These are phyloP conservation scores for Polyommatus icarus DNA, from an alignment of 2,888 invertebrate species.

Conservation along the genomic window DNA sequence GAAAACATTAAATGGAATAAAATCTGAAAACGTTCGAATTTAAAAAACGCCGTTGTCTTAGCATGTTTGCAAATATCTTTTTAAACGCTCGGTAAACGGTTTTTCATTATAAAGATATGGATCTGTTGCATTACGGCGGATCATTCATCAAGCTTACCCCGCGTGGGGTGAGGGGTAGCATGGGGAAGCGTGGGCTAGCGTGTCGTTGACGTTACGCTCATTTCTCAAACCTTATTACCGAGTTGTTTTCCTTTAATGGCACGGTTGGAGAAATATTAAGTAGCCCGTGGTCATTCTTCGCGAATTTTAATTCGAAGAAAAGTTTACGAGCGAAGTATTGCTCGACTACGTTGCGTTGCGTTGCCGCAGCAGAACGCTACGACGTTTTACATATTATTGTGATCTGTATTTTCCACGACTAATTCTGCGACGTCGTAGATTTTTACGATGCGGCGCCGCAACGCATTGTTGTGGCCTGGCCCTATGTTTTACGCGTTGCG, in stretches of 20 bases:
- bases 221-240: conserved; percentile 73
- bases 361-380: too few species aligned
- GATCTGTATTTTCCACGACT: too few species aligned
- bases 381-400: too few species aligned
- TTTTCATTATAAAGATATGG: conserved; percentile 46
- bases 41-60: conserved; percentile 6
- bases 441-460: too few species aligned
- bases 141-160: conserved; percentile 64
- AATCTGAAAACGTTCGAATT: not conserved
- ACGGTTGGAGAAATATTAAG: conserved; percentile 32
- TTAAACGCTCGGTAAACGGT: conserved; percentile 36
- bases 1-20: not conserved
- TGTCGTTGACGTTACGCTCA: conserved; percentile 69
- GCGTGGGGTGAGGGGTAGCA: conserved; percentile 1
- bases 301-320: not conserved
- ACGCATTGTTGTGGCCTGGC: too few species aligned
- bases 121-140: conserved; percentile 59
- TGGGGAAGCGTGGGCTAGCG: conserved; percentile 47
- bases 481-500: too few species aligned
- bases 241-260: conserved; percentile 49
- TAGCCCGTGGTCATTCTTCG: conserved; percentile 2
- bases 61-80: conserved; percentile 18
- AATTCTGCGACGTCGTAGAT: too few species aligned
- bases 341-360: too few species aligned
- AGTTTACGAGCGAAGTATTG: too few species aligned